Base-by-base conservation (phyloP, 2,888 invertebrate genomes). In the Ametastegia equiseti region DNA sequence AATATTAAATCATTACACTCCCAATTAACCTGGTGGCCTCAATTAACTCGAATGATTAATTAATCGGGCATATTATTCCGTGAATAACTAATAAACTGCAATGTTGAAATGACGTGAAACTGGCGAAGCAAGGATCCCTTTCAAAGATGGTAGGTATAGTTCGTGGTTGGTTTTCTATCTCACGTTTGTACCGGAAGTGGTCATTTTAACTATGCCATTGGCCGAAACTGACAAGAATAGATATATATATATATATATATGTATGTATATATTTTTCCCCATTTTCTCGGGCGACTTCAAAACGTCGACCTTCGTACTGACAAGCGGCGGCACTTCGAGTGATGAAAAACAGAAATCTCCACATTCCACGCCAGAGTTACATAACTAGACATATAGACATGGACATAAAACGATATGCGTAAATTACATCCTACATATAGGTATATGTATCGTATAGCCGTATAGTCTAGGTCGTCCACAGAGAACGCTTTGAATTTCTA, bases 121-220 rank as follows among this genome's bases (percentile, higher is more conserved):
- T n/a, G n/a, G n/a, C n/a, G n/a, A n/a, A n/a, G n/a, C n/a, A n/a
- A n/a, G n/a, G n/a, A n/a, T n/a, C n/a, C n/a, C n/a, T n/a, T n/a
- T n/a, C n/a, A n/a, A n/a, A n/a, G n/a, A n/a, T n/a, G n/a, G 23
- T 54, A 54, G 19, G 11, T 42, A 42, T 42, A 42, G 7, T 42
- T 9, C 11, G 4, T 42, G 42, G n/a, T n/a, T n/a, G n/a, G n/a
- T n/a, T n/a, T n/a, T n/a, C n/a, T n/a, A n/a, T n/a, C n/a, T n/a
- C 42, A 42, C 11, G 42, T 42, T 9, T 11, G 65, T 33, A 71
- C 71, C 42, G 71, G 71, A 71, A 71, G 71, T 71, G 27, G 47
- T 45, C 71, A 33, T 42, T 71, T 47, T 27, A 45, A 71, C 71
- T 45, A 71, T 45, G 45, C n/a, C n/a, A 71, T 45, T 47, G 30